These are phyloP conservation scores for Baccha elongata DNA, from an alignment of 2,888 invertebrate species.

Conservation along the genomic window DNA sequence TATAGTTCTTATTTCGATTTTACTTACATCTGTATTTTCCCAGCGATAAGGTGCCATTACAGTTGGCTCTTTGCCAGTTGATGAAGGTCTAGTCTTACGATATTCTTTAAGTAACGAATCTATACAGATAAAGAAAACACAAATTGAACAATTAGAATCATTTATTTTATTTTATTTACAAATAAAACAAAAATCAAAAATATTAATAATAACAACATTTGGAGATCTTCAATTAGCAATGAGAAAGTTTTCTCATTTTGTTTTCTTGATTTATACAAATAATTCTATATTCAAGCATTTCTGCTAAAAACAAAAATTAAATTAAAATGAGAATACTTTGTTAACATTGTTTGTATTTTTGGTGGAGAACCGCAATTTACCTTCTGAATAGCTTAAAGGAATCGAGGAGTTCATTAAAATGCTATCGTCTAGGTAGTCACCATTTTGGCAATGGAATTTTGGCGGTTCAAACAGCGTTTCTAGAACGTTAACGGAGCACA, in stretches of 20 bases:
- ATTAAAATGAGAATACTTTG: constrained; percentile 44
- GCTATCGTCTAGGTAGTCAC: constrained; percentile 57
- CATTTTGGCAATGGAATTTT: constrained; percentile 61
- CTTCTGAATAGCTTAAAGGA: constrained; percentile 69
- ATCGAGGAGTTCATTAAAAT: constrained; percentile 65
- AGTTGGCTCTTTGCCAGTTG: constrained; percentile 49
- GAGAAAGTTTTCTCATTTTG: constrained; percentile 40
- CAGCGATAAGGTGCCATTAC: constrained; percentile 50
- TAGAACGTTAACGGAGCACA: constrained; percentile 73
- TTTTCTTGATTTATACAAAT: constrained; percentile 21
- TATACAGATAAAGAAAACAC: constrained; percentile 33
- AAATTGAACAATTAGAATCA: constrained; percentile 2
- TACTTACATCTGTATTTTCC: constrained; percentile 68
- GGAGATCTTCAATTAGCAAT: constrained; percentile 43
- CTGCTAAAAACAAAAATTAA: constrained; percentile 27
- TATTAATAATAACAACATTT: neutral
- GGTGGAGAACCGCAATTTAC: constrained; percentile 34
- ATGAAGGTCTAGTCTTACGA: constrained; percentile 53
- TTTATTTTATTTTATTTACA: constrained; percentile 11
- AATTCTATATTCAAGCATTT: constrained; percentile 40
- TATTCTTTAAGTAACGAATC: constrained; percentile 65
- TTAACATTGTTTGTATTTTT: constrained; percentile 12
- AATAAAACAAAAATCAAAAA: constrained; percentile 6
- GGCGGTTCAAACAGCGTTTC: constrained; percentile 75
- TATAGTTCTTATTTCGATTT: constrained; percentile 4